Evolutionary conservation across 2,113 vertebrate species (phyloP), one percentile per base, ranked within the genome.

Genomic region (Megatriorchis doriae): DNA sequence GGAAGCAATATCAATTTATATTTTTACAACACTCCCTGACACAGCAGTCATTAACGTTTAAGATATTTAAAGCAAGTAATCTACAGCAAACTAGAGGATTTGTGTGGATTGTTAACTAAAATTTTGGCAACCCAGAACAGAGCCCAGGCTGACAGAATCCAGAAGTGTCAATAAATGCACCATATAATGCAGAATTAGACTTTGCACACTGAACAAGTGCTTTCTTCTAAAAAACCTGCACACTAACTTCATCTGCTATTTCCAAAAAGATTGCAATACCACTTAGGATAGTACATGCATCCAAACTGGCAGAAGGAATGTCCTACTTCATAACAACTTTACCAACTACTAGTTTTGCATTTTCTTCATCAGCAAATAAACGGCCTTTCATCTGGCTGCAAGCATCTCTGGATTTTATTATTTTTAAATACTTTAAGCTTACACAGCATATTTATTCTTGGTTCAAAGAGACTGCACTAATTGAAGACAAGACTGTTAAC

Each of bases 331-430:
- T 80, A 88, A 45, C 11, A 88, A 32, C 40, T 42, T 93, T 31
- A 85, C 82, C 47, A 79, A 65, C 20, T 88, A 43, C 58, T 94
- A 56, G 58, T 79, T 94, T 81, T 14, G 7, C 40, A 73, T 66
- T 93, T 94, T 88, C 71, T 85, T 92, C 86, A 91, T 87, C 93
- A 94, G 94, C 77, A 95, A 92, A 52, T 71, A 88, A 74, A 90
- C 36, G 21, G 71, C 75, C 92, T 97, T 91, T 96, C 93, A 97
- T 95, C 94, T 96, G 36, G 47, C 81, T 93, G 56, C 66, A 95
- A 74, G 48, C 62, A 74, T 80, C 90, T 83, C 73, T 90, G 21
- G 82, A 83, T 90, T 77, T 61, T 84, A 93, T 94, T 96, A 91
- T 84, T 95, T 84, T 96, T 66, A 94, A 95, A 93, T 97, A 89